phyloP scores from a whole-genome alignment of 2,888 invertebrate species.

The Amaurobius ferox region DNA sequence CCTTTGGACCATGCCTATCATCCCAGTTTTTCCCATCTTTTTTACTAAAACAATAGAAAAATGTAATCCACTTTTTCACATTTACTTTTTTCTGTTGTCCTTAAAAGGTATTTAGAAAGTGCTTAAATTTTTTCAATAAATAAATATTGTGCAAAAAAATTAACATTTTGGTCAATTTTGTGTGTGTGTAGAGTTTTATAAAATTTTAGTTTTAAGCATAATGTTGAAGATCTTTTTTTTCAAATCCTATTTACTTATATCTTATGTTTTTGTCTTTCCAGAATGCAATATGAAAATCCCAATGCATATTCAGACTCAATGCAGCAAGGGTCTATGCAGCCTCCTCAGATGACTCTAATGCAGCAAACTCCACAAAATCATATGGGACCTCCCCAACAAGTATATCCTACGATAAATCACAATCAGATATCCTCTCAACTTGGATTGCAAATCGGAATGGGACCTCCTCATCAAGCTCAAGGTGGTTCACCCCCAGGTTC shows the following conservation, averaged over 20 bases:
- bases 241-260: not conserved
- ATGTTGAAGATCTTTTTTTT: not conserved
- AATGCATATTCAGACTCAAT: slow-evolving; percentile 25
- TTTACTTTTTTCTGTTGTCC: too few species aligned
- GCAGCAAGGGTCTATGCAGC: slow-evolving; percentile 18
- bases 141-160: too few species aligned
- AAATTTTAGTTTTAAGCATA: not conserved
- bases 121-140: too few species aligned
- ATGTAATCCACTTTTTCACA: too few species aligned
- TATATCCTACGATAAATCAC: slow-evolving; percentile 74
- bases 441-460: slow-evolving; percentile 74
- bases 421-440: slow-evolving; percentile 75
- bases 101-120: too few species aligned
- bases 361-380: slow-evolving; percentile 80
- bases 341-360: slow-evolving; percentile 52
- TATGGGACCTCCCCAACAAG: slow-evolving; percentile 49
- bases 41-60: too few species aligned
- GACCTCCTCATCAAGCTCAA: not conserved
- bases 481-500: slow-evolving; percentile 74
- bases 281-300: slow-evolving; percentile 61
- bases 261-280: slow-evolving; percentile 16
- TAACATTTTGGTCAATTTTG: not conserved
- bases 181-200: not conserved
- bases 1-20: too few species aligned
- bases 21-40: too few species aligned